Evolutionary conservation across 2,113 vertebrate genomes (phyloP).

Genomic region (Menidia beryllina): DNA sequence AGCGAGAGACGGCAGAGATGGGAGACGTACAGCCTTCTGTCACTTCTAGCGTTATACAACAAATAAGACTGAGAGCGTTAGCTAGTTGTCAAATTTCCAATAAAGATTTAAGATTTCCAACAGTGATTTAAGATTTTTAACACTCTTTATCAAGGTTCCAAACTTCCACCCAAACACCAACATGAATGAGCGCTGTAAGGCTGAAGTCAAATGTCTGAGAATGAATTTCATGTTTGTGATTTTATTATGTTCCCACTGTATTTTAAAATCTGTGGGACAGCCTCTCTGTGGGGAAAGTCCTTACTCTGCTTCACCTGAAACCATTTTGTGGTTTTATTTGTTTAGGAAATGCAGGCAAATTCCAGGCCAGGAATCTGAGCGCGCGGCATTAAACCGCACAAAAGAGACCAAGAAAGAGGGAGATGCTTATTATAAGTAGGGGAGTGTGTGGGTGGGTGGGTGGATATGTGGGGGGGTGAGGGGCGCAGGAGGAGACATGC

Average conservation of each 20-base stretch:
- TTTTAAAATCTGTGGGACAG: slow-evolving; percentile 15
- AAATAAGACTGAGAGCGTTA: no score
- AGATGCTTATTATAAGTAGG: slow-evolving; percentile 9
- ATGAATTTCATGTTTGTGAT: neutral
- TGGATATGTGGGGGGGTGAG: no score
- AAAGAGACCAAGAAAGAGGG: slow-evolving; percentile 1
- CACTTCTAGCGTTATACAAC: no score
- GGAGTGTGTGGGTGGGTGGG: neutral
- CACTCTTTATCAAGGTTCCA: no score
- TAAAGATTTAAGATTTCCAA: no score
- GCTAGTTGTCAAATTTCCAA: no score
- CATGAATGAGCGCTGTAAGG: no score
- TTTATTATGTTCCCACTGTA: neutral
- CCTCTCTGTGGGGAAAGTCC: slow-evolving; percentile 46
- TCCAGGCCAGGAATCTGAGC: slow-evolving; percentile 61
- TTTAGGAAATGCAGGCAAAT: slow-evolving; percentile 70
- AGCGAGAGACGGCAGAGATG: no score
- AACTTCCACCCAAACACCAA: no score
- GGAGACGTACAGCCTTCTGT: no score
- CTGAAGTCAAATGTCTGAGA: no score
- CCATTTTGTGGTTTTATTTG: slow-evolving; percentile 70
- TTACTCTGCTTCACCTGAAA: slow-evolving; percentile 58
- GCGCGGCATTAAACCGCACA: slow-evolving; percentile 52
- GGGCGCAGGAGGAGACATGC: neutral
- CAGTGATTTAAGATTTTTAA: no score